Base-by-base conservation (phyloP, 2,113 vertebrate genomes). In the Aegithalos caudatus region DNA sequence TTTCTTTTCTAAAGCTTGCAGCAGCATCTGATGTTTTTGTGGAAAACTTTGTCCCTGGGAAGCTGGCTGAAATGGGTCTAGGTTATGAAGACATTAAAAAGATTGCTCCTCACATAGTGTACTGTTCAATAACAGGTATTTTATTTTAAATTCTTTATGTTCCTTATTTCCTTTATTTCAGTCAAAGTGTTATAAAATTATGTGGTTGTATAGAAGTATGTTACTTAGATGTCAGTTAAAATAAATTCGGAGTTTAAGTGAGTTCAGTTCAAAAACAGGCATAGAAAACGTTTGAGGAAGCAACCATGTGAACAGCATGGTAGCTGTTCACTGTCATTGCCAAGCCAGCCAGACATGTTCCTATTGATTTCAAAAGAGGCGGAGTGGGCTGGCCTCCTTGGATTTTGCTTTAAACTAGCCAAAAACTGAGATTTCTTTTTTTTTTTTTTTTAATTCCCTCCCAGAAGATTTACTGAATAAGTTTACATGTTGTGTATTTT, bases 81-180 rank as follows among this genome's bases (percentile, higher is more conserved):
- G 99, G 99, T 22, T 99, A 98, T 76, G 97, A 98, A 93, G 98
- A 99, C 50, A 96, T 99, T 66, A 97, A 96, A 27, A 85, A 95
- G 94, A 80, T 97, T 58, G 98, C 99, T 67, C 99, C 99, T 48
- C 97, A 96, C 7, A 96, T 99, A 82, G 78, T 99, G 77, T 99
- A 99, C 94, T 99, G 99, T 91, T 99, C 99, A 84, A 99, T 99
- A 82, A 98, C 99, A 98, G 99, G 99, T 99, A 98, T 82, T 93
- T 88, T 61, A 61, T 27, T 44, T 58, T 91, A 17, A n/a, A 6
- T 57, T 84, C 25, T 38, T 65, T 84, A 17, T 67, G 14, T 62
- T 88, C 3, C 25, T 64, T 48, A 38, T 78, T 80, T 88, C 7
- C 33, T 94, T 86, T 94, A 33, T 88, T 94, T 35, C 29, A 22